Base-by-base conservation (phyloP, 2,797 vertebrate genomes). In the Myripristis murdjan region DNA sequence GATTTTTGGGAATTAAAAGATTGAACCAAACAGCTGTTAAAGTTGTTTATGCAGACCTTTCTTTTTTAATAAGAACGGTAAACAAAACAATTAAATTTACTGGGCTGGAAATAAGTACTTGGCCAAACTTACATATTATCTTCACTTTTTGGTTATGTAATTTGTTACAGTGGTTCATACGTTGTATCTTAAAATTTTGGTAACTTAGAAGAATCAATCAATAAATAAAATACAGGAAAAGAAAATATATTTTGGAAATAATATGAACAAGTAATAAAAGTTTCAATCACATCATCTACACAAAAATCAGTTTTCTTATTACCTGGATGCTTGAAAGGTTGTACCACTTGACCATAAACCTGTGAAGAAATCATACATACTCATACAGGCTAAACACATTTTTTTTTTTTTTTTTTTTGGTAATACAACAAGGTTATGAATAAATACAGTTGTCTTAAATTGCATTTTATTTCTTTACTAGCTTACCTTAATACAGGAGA, bases 241-340 rank as follows among this genome's bases (percentile, higher is more conserved):
- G n/a, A n/a, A n/a, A n/a, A n/a, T n/a, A n/a, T n/a, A n/a, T n/a
- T n/a, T n/a, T n/a, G n/a, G n/a, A n/a, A n/a, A n/a, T n/a, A n/a
- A n/a, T n/a, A n/a, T n/a, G n/a, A n/a, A n/a, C n/a, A n/a, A n/a
- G n/a, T n/a, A n/a, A n/a, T n/a, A n/a, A n/a, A n/a, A n/a, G n/a
- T n/a, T n/a, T n/a, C 5, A 70, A 57, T 51, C 33, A 54, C 20
- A 68, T 1, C 5, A 53, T 6, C 2, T 44, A 59, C 54, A 14
- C 4, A 77, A 53, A 58, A 70, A 58, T 0, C 2, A 31, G 7
- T 48, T 14, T 3, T 2, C 18, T 60, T 35, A 73, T 85, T 95
- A 96, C 95, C 95, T 94, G 94, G 92, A 87, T 95, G 94, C 72
- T 93, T 91, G 26, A 52, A 81, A 68, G 87, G 78, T 67, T 85